Evolutionary conservation across 1,140 invertebrate genomes (phyloP).

Genomic region (Hycleus phaleratus): DNA sequence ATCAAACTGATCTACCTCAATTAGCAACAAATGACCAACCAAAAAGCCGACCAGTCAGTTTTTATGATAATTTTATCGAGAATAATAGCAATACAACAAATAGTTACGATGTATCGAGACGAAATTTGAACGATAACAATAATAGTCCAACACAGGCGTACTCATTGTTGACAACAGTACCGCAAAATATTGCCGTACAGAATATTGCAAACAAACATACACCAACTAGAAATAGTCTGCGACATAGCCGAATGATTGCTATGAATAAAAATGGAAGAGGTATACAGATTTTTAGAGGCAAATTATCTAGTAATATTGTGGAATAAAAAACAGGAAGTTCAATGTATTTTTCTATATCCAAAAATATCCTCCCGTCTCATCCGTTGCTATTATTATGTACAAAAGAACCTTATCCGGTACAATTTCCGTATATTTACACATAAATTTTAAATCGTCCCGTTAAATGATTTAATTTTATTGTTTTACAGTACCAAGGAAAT

Average conservation of each 20-base stretch:
- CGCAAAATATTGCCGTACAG: slow-evolving; percentile 55
- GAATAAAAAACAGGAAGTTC: neutral
- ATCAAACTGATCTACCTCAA: no score
- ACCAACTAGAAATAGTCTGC: slow-evolving; percentile 60
- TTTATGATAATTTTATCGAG: slow-evolving; percentile 11
- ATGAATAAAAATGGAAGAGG: slow-evolving; percentile 42
- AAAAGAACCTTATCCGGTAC: neutral
- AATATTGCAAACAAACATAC: slow-evolving; percentile 57
- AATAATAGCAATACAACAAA: slow-evolving; percentile 4
- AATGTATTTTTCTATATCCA: neutral
- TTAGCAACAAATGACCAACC: no score
- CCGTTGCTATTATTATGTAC: no score
- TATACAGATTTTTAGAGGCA: slow-evolving; percentile 4
- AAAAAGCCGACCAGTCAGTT: slow-evolving; percentile 8
- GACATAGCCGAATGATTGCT: slow-evolving; percentile 64
- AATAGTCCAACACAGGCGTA: slow-evolving; percentile 28
- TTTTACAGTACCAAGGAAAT: slow-evolving; percentile 33
- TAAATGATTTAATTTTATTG: slow-evolving; percentile 1
- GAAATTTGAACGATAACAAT: neutral
- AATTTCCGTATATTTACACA: neutral
- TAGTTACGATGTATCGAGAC: neutral
- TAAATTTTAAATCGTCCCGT: neutral
- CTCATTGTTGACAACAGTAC: slow-evolving; percentile 56
- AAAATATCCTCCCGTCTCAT: no score
- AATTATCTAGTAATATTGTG: neutral